phyloP scores from a whole-genome alignment of 1,140 invertebrate species.

The Pseudomyrmex cubaensis region DNA sequence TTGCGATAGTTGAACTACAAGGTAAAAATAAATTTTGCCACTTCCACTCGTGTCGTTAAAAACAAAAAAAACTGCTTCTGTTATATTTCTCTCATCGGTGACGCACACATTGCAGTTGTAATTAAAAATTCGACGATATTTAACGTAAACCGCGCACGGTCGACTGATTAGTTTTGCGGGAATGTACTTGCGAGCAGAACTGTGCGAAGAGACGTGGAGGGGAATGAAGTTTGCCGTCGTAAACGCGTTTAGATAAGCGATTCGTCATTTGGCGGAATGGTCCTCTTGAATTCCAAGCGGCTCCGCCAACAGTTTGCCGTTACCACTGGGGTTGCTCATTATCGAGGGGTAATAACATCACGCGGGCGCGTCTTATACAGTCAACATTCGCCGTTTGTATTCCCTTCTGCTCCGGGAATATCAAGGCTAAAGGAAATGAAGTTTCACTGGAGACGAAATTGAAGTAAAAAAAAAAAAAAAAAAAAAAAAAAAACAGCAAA shows the following conservation, averaged over 20 bases:
- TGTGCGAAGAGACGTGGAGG: background rate
- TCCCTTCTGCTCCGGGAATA: constrained; percentile 23
- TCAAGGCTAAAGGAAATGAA: constrained; percentile 72
- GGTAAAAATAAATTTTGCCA: background rate
- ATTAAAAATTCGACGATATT: background rate
- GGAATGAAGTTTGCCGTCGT: background rate
- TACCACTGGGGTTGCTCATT: constrained; percentile 57
- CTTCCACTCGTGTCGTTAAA: too few species aligned
- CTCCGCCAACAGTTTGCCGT: constrained; percentile 9
- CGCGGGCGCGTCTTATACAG: constrained; percentile 41
- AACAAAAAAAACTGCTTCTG: too few species aligned
- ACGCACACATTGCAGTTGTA: background rate
- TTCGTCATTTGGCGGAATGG: constrained; percentile 51
- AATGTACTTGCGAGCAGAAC: background rate
- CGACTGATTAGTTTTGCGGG: constrained; percentile 22
- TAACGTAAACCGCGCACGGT: background rate
- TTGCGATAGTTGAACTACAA: background rate
- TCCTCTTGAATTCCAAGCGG: constrained; percentile 30
- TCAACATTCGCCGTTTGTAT: constrained; percentile 44
- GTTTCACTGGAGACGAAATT: constrained; percentile 59
- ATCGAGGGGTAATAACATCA: constrained; percentile 68
- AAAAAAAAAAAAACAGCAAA: constrained; percentile 23
- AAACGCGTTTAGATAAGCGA: constrained; percentile 45
- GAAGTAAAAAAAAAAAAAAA: constrained; percentile 4
- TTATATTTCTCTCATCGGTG: background rate